Conservation (phyloP, 1,140 invertebrate genomes). For the Pachyrhynchus sulphureomaculatus region DNA sequence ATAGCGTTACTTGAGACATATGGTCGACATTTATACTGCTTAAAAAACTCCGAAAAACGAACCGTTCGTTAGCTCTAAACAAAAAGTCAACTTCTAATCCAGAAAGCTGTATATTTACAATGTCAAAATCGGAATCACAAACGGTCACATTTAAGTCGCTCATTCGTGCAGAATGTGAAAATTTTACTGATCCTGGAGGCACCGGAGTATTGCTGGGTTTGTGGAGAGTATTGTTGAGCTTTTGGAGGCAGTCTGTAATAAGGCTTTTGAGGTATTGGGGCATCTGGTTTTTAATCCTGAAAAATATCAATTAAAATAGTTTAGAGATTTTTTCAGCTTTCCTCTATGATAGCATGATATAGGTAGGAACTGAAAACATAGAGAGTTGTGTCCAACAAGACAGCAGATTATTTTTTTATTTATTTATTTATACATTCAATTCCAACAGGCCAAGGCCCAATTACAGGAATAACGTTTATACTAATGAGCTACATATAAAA, state of each 20-base stretch:
- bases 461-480: too few species aligned
- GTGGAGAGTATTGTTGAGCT: conserved; percentile 34
- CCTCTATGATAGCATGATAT: too few species aligned
- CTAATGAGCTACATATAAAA: too few species aligned
- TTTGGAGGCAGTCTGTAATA: conserved; percentile 9
- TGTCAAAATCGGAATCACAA: conserved; percentile 70
- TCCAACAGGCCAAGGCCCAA: too few species aligned
- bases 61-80: conserved; percentile 77
- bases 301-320: too few species aligned
- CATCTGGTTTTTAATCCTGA: conserved; percentile 27
- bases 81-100: conserved; percentile 75
- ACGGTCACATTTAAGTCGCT: conserved; percentile 63
- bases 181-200: conserved; percentile 73
- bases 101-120: conserved; percentile 65
- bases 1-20: conserved; percentile 72
- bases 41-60: conserved; percentile 70
- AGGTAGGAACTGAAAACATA: too few species aligned
- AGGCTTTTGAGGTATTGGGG: conserved; percentile 23
- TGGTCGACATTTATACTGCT: conserved; percentile 70
- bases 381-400: too few species aligned
- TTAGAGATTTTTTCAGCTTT: too few species aligned
- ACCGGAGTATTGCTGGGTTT: conserved; percentile 63
- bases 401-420: too few species aligned
- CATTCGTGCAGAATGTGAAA: conserved; percentile 72
- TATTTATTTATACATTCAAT: too few species aligned